Conservation (phyloP, 2,888 invertebrate species). For the Polydrusus tereticollis region DNA sequence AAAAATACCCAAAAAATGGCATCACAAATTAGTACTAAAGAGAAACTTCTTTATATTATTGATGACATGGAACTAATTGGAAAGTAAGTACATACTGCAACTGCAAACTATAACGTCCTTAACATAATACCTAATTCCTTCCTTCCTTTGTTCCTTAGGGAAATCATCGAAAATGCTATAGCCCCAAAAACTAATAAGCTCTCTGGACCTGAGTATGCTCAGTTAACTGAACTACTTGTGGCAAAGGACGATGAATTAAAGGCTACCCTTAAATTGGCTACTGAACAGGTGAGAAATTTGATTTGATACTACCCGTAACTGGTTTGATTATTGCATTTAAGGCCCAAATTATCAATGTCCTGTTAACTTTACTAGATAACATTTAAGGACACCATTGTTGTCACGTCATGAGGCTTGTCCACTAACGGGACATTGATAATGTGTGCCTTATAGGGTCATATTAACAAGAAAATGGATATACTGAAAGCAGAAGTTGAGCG, state of each 20-base stretch:
- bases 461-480: conserved; percentile 91
- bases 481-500: conserved; percentile 90
- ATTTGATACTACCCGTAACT: no score
- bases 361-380: no score
- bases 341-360: background rate
- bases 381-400: no score
- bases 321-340: no score
- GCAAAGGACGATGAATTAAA: conserved; percentile 92
- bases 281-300: conserved; percentile 83
- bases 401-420: no score
- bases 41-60: conserved; percentile 84
- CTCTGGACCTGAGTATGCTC: conserved; percentile 85
- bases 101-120: no score
- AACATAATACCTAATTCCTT: no score
- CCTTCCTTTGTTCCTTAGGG: conserved; percentile 81
- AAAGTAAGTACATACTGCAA: conserved; percentile 77
- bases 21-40: conserved; percentile 86
- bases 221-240: conserved; percentile 88
- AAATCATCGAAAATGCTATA: conserved; percentile 94
- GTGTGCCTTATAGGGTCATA: conserved; percentile 72
- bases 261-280: conserved; percentile 84
- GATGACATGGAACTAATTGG: conserved; percentile 93
- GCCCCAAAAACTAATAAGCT: conserved; percentile 87
- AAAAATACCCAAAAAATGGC: background rate
- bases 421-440: no score